These are phyloP conservation scores for Pseudomugil gertrudae DNA, from an alignment of 2,797 vertebrate species.

Conservation along the genomic window DNA sequence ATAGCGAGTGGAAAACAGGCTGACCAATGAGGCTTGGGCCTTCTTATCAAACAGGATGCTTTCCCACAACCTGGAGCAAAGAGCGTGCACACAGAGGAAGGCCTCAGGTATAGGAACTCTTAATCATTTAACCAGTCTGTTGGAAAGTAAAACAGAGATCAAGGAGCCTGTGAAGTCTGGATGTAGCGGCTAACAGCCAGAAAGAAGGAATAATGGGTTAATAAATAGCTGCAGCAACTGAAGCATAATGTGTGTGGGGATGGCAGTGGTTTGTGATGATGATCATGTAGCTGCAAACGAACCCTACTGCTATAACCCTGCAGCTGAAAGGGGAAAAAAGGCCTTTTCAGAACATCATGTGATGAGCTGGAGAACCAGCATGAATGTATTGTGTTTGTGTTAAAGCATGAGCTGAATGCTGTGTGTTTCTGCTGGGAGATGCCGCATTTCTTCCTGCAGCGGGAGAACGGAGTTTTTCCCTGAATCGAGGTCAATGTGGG, in stretches of 20 bases:
- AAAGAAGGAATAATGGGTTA: slow-evolving; percentile 50
- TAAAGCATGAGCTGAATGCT: slow-evolving; percentile 1
- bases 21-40: slow-evolving; percentile 71
- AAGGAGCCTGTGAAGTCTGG: slow-evolving; percentile 14
- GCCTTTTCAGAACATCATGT: background rate
- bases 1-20: slow-evolving; percentile 45
- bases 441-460: background rate
- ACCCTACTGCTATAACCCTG: slow-evolving; percentile 25
- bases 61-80: slow-evolving; percentile 62
- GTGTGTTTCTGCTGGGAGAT: slow-evolving; percentile 4
- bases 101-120: slow-evolving; percentile 14
- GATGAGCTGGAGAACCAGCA: slow-evolving; percentile 4
- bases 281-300: slow-evolving; percentile 22
- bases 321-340: slow-evolving; percentile 14
- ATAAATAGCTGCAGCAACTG: slow-evolving; percentile 45
- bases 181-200: slow-evolving; percentile 31
- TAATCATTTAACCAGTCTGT: background rate
- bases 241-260: slow-evolving; percentile 52
- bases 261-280: slow-evolving; percentile 34
- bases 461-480: background rate
- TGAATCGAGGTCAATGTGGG: background rate
- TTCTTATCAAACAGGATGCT: slow-evolving; percentile 84
- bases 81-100: slow-evolving; percentile 26
- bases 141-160: slow-evolving; percentile 4
- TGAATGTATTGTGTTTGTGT: slow-evolving; percentile 1